Base-by-base conservation (phyloP, 1,140 invertebrate species). In the Neuroterus valhalla region DNA sequence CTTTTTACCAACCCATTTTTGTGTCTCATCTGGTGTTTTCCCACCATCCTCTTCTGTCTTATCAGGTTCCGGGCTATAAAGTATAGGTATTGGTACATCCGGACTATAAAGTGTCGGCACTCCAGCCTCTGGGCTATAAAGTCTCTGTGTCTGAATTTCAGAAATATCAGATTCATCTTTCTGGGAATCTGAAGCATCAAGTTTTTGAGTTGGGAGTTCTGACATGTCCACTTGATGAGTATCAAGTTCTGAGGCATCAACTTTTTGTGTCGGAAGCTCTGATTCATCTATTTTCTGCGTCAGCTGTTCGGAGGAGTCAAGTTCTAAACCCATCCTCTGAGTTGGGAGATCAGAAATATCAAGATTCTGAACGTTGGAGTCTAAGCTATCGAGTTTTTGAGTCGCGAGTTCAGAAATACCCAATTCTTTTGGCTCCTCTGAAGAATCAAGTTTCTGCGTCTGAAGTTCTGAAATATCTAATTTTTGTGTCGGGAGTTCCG, bases 1-100 rank as follows among this genome's bases (percentile, higher is more conserved):
- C 14, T 26, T 62, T 14, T 62, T 26, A 62, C 55, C 31, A 2
- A 11, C 52, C 11, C 14, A 23, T 68, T 66, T 2, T 67, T 48
- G 26, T 66, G 14, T 12, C 31, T 31, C 3, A 55, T 71, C 52
- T 12, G 43, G n/a, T 11, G 68, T 38, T 67, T 66, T 66, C 44
- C 67, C 45, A 66, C 62, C 74, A 48, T 50, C 43, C 19, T 68
- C 46, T 50, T 73, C 73, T 43, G 67, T 75, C 48, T 15, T 23
- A 44, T 73, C 70, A 55, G 72, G 19, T 42, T 81, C 76, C 5
- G 80, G 80, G 17, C 78, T 81, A 21, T 81, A 81, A 38, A 62
- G 26, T 15, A 6, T n/a, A 4, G 55, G 55, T 2, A 62, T 26
- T 26, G 55, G 11, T 1, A 62, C 55, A 62, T 62, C 55, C 0